Evolutionary conservation across 2,113 vertebrate species (phyloP).

Genomic region (Baryphthengus martii): DNA sequence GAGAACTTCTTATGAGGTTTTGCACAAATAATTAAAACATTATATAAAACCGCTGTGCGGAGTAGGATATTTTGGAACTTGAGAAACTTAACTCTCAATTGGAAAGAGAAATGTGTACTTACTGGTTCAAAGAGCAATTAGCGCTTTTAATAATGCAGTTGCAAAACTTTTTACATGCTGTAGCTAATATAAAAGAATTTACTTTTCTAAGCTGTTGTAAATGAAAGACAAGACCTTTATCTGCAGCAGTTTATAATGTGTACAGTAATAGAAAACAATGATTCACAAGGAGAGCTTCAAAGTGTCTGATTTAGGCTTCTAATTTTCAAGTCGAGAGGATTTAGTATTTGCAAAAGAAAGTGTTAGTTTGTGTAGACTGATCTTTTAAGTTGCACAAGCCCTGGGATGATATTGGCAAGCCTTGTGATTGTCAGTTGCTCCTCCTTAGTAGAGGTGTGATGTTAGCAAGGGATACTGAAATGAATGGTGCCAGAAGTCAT

Average conservation of each 20-base stretch:
- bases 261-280: not conserved
- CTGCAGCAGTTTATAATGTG: not conserved
- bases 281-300: not conserved
- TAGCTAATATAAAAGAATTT: conserved; percentile 47
- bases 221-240: conserved; percentile 10
- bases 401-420: not conserved
- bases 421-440: not conserved
- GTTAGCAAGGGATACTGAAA: not conserved
- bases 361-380: not conserved
- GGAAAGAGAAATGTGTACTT: not conserved
- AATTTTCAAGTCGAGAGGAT: not conserved
- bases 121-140: not conserved
- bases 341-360: not conserved
- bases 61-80: not conserved
- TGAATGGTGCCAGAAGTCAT: not conserved
- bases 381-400: not conserved
- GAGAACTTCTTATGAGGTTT: not conserved
- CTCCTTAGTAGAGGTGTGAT: not conserved
- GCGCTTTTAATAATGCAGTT: not conserved
- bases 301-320: not conserved
- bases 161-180: not conserved
- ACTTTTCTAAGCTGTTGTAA: not conserved
- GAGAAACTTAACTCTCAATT: not conserved
- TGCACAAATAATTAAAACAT: not conserved
- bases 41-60: not conserved